Base-by-base conservation (phyloP, 1,140 invertebrate genomes). In the Cecropterus lyciades region DNA sequence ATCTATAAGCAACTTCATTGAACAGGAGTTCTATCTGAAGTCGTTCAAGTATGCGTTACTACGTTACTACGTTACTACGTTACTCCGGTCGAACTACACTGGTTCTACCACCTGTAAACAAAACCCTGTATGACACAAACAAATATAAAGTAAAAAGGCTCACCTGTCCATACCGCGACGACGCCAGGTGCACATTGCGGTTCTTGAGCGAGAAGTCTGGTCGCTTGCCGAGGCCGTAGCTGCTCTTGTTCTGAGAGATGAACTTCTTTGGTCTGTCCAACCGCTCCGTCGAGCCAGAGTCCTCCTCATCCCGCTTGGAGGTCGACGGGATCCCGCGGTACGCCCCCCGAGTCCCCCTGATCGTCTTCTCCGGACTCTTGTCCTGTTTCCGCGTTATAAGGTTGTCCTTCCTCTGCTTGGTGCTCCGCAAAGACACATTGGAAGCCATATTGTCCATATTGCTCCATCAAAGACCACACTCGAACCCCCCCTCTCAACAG, bases 401-500 rank as follows among this genome's bases (percentile, higher is more conserved):
- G 69, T 90, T 91, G 75, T 91, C 89, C 79, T 91, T 91, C 70
- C 89, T 81, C 68, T 89, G 84, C 72, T 92, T 92, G 72, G 75
- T 90, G 74, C 74, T 89, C 59, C 92, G 75, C 71, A 90, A 72
- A 48, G 86, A 84, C 71, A 88, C 78, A 64, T 92, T 92, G 15
- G 89, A 92, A 70, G 89, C 79, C 80, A 91, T 87, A 83, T 90
- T 92, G 79, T 93, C 92, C 92, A 93, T 93, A 69, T 68, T 87
- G 70, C 73, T 77, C 79, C 76, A 84, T 84, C 74, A 88, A 51
- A 63, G 80, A 78, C 51, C 52, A 72, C 55, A 69, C 17, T 71
- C 70, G 62, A 69, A 57, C 49, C 60, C 20, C 69, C 40, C 37
- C 48, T 60, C 45, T 56, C 52, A 52, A 48, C 46, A 64, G 16